Evolutionary conservation across 1,140 invertebrate species (phyloP), one percentile per base, ranked within the genome.

Genomic region (Sycophila sp.): DNA sequence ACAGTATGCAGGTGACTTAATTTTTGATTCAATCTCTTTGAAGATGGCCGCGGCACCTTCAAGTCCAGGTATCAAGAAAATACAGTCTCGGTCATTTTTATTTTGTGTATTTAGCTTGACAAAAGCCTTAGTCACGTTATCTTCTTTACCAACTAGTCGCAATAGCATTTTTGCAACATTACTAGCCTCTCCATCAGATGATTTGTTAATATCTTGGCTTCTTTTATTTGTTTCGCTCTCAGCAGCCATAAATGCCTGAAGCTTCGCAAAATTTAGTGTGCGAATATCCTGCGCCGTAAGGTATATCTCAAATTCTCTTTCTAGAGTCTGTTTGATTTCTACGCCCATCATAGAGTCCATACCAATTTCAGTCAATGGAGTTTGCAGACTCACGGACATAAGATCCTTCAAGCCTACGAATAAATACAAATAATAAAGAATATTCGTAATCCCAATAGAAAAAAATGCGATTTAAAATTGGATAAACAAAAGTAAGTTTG

Each of bases 281-380:
- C 93, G 84, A 58, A 95, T 91, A 72, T 94, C 92, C 72, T 91
- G 89, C 58, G 91, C 89, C 0, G 91, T 89, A 5, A 94, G 78
- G 55, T 89, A 88, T 10, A 94, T 79, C 73, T 93, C 92, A 78
- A 90, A 93, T 71, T 93, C 91, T 64, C 91, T 81, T 79, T 94
- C 93, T 1, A 95, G 77, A 0, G 89, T 90, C 76, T 94, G 92
- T 77, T 94, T 93, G 40, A 95, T 92, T 82, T 95, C 93, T 0
- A 94, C 91, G 17, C 90, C 91, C 92, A 94, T 94, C 82, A 94
- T 89, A 0, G 92, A 94, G 76, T 95, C 93, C 84, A 95, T 90
- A 26, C 94, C 94, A 3, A 95, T 83, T 77, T 95, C 94, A 17
- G 89, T 90, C 5, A 95, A 82, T 1, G 89, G 90, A 0, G 88